Evolutionary conservation across 2,888 invertebrate species (phyloP), one percentile per base, ranked within the genome.

Genomic region (Gnatocerus cornutus): DNA sequence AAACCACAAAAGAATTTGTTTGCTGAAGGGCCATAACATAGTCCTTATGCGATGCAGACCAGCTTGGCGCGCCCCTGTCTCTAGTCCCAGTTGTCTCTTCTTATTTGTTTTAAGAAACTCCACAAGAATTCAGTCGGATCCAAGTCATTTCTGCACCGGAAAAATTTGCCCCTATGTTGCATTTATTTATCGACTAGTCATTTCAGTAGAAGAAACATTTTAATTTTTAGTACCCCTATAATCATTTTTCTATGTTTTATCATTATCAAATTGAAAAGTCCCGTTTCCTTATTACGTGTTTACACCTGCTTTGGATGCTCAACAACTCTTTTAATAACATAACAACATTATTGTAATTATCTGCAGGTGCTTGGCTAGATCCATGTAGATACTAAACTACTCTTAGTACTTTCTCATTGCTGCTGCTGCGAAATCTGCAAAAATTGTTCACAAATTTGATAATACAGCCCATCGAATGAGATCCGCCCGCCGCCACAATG

Each of bases 171-270:
- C 33, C 3, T n/a, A 33, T 33, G 33, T n/a, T n/a, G 33, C 7
- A n/a, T 2, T 33, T n/a, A 33, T n/a, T 9, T 4, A 33, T n/a
- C 33, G 9, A 33, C 33, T 33, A 6, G 1, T 33, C n/a, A 7
- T 33, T 33, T 33, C 6, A 9, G 7, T 1, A 33, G 1, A 33
- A n/a, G 33, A 4, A n/a, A n/a, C 2, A 7, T 29, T 48, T 10
- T 21, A 21, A 29, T 50, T 27, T 50, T 48, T 21, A 48, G 10
- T 9, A 41, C 52, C 52, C 14, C 30, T 30, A 52, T 52, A 52
- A 13, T 52, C 30, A 13, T 33, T 52, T 10, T 12, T 13, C 7
- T 30, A 41, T 10, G 21, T 21, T 21, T 21, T 21, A 4, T 21
- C 21, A 21, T n/a, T n/a, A n/a, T n/a, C n/a, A 39, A 39, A 1